Conservation (phyloP, 2,113 vertebrate species). For the Burhinus bistriatus region DNA sequence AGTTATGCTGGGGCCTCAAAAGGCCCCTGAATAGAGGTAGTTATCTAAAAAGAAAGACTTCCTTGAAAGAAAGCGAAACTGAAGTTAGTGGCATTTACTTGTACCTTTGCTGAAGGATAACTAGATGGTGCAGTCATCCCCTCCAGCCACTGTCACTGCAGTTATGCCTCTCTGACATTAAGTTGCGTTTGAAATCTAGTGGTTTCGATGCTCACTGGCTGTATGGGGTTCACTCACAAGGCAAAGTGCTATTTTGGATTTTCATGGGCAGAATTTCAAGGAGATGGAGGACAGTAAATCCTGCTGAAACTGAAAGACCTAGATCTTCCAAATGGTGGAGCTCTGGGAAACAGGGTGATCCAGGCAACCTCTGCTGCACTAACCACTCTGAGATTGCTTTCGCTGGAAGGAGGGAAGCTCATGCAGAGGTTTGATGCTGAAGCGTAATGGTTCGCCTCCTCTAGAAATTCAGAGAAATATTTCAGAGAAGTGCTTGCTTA, state of each 20-base stretch:
- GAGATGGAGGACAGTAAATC: not conserved
- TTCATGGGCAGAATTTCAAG: not conserved
- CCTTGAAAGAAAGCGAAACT: conserved; percentile 23
- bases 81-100: conserved; percentile 43
- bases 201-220: not conserved
- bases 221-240: not conserved
- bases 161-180: conserved; percentile 11
- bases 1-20: not conserved
- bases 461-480: not conserved
- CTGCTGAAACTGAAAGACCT: not conserved
- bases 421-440: not conserved
- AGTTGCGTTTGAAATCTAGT: not conserved
- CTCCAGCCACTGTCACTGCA: conserved; percentile 38
- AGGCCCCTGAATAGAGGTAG: not conserved
- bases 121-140: not conserved
- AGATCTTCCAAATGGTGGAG: not conserved
- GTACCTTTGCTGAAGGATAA: not conserved
- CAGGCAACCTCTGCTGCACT: not conserved
- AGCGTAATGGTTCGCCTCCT: not conserved
- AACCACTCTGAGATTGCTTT: not conserved
- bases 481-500: not conserved
- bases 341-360: not conserved
- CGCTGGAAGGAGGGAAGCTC: not conserved
- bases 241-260: conserved; percentile 50
- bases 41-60: not conserved